Base-by-base conservation (phyloP, 2,113 vertebrate genomes). In the Epinephelus lanceolatus region DNA sequence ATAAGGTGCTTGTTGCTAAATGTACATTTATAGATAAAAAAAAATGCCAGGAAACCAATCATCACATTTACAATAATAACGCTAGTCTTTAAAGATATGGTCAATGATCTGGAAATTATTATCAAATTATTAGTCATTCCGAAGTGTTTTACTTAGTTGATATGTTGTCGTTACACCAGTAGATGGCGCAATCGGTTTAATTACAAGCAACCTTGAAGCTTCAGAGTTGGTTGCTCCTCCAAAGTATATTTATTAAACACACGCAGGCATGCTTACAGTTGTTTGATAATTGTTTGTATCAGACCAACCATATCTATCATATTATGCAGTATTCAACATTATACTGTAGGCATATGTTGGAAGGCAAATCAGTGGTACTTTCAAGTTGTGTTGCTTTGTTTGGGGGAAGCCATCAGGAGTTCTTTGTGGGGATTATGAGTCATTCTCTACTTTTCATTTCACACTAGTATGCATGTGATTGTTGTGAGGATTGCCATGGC, bases 401-500 rank as follows among this genome's bases (percentile, higher is more conserved):
- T 61, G 14, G 55, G 2, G 4, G 17, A 57, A 19, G 7, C 2
- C 2, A 3, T 18, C 0, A 40, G 1, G 30, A 7, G 14, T 13
- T 71, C 33, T 23, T 1, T 23, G 25, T 47, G 51, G 70, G 3
- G n/a, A 21, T 10, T 12, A 9, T 80, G 68, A 63, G 51, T 77
- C 45, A 21, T 51, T 27, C 5, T 75, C 2, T 37, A 27, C 1
- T 47, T 78, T 70, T 18, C 0, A 21, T 78, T 70, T 77, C 15
- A 27, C 7, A 47, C n/a, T 5, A 18, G 21, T 13, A 47, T 37
- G 15, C 49, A 17, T 27, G 49, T 81, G 42, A 62, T 63, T 78
- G 69, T 88, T 85, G 5, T 84, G 55, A 27, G 13, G n/a, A 76
- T 80, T 76, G 33, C 79, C 52, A 88, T 80, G 89, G 84, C 73